phyloP scores from a whole-genome alignment of 2,113 vertebrate genomes.

The Calcarius ornatus region DNA sequence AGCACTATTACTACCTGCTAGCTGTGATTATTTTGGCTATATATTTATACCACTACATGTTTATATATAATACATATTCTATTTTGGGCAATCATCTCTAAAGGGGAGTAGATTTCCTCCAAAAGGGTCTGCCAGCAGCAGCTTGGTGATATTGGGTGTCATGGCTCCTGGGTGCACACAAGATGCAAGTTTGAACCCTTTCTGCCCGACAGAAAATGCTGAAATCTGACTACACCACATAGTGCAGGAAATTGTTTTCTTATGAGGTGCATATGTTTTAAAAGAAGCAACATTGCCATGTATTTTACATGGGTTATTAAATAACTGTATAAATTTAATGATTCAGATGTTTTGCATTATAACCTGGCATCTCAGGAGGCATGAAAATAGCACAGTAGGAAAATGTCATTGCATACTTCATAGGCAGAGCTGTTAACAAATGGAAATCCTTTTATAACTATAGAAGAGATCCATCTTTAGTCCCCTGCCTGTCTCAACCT shows the following conservation, averaged over 20 bases:
- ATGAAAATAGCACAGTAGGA: conserved; percentile 31
- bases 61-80: not conserved
- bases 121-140: not conserved
- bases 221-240: conserved; percentile 24
- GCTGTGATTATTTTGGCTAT: not conserved
- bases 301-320: conserved; percentile 57
- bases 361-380: conserved; percentile 41
- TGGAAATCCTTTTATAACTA: conserved; percentile 62
- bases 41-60: not conserved
- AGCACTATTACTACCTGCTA: not conserved
- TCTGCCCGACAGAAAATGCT: conserved; percentile 20
- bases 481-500: conserved; percentile 46
- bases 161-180: not conserved
- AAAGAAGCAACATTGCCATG: conserved; percentile 14
- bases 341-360: conserved; percentile 61
- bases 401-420: conserved; percentile 43
- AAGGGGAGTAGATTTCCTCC: not conserved
- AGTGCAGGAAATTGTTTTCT: conserved; percentile 56
- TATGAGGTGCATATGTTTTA: conserved; percentile 44
- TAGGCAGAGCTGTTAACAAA: conserved; percentile 52
- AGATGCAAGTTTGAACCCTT: not conserved
- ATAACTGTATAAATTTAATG: conserved; percentile 56
- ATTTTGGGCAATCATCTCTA: not conserved
- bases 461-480: conserved; percentile 47
- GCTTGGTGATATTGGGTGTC: not conserved